phyloP scores from a whole-genome alignment of 2,797 vertebrate species.

The Miichthys miiuy region DNA sequence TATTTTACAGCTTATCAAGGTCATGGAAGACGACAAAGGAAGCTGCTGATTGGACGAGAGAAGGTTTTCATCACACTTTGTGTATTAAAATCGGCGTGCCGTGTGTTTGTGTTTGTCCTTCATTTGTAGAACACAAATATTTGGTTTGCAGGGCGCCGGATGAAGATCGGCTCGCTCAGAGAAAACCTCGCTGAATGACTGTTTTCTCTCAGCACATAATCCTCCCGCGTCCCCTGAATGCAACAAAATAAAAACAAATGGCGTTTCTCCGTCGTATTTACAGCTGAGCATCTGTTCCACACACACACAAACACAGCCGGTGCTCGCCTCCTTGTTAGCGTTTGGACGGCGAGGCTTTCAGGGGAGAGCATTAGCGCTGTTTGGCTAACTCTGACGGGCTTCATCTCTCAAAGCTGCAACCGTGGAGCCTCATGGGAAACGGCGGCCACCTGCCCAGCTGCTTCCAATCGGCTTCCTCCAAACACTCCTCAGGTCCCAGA shows the following conservation, averaged over 20 bases:
- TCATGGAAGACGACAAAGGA: neutral
- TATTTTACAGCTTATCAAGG: neutral
- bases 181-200: constrained; percentile 11
- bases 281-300: constrained; percentile 65
- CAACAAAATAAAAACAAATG: constrained; percentile 65
- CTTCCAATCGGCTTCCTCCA: constrained; percentile 16
- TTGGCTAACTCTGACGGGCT: constrained; percentile 67
- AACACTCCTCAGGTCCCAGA: neutral
- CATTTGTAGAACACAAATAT: constrained; percentile 1
- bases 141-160: neutral
- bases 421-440: constrained; percentile 54
- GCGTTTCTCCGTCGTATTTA: constrained; percentile 41
- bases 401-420: constrained; percentile 60
- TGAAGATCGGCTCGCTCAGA: constrained; percentile 15
- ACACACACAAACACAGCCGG: constrained; percentile 58
- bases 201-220: constrained; percentile 22
- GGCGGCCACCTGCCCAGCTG: constrained; percentile 54
- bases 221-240: constrained; percentile 37
- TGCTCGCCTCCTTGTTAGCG: constrained; percentile 45
- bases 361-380: constrained; percentile 68
- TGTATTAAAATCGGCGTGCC: neutral
- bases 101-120: neutral
- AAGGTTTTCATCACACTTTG: neutral
- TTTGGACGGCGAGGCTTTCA: constrained; percentile 56
- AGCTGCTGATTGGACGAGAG: neutral